A percentile compares a stretch with the other conserved stretches of the same genome.
Evolutionary conservation across 2,888 invertebrate genomes (phyloP).

Genomic region (Alcis repandata): DNA sequence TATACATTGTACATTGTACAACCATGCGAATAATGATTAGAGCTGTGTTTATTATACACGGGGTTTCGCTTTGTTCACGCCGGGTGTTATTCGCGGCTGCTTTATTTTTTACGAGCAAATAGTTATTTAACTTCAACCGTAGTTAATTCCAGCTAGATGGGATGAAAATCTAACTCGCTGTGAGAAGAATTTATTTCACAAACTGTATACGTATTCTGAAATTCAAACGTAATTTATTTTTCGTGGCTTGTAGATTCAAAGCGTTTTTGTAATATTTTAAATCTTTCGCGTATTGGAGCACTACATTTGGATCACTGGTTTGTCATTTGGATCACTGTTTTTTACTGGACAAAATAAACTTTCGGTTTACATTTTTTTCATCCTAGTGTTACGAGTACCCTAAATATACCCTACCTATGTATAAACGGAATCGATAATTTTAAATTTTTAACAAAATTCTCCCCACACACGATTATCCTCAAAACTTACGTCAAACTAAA

Average conservation of each 20-base stretch:
- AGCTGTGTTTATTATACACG: constrained; percentile 38
- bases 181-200: not conserved
- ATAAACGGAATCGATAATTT: no score
- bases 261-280: no score
- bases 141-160: constrained; percentile 24
- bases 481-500: not conserved
- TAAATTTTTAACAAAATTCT: no score
- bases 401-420: no score
- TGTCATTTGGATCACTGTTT: no score
- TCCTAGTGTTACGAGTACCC: no score
- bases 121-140: constrained; percentile 20
- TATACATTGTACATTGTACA: constrained; percentile 19
- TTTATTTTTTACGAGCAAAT: constrained; percentile 28
- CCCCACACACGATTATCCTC: no score
- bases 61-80: constrained; percentile 38
- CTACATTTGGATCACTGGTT: no score
- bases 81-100: constrained; percentile 15
- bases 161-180: constrained; percentile 13
- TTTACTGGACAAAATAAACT: no score
- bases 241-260: no score
- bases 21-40: constrained; percentile 40
- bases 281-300: no score
- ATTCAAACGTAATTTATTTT: not conserved
- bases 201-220: not conserved
- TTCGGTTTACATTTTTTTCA: no score